Conservation (phyloP, 1,140 invertebrate species). For the Philotrypesis tridentata region DNA sequence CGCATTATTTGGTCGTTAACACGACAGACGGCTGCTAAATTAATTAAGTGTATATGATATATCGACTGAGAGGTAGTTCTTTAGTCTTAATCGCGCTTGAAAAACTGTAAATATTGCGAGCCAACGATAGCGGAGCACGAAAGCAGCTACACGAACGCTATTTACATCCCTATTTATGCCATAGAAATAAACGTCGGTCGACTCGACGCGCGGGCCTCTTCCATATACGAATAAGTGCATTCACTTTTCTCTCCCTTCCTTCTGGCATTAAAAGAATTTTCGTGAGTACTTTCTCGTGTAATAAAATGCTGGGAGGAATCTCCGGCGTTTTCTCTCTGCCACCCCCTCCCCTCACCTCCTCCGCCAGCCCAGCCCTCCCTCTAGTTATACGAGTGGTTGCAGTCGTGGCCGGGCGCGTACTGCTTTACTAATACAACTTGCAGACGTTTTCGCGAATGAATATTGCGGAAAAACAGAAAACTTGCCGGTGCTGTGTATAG, state of each 20-base stretch:
- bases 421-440: background rate
- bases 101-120: background rate
- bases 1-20: too few relatives aligned
- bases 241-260: background rate
- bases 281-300: background rate
- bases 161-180: background rate
- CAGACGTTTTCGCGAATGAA: background rate
- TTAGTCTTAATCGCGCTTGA: background rate
- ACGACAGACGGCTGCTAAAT: background rate
- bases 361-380: background rate
- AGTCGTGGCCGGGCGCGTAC: background rate
- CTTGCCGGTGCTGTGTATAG: too few relatives aligned
- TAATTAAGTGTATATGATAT: background rate
- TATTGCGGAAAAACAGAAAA: background rate
- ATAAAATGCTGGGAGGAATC: background rate
- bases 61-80: background rate
- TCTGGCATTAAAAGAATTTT: background rate
- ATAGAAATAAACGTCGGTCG: background rate
- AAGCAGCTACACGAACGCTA: background rate
- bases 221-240: background rate
- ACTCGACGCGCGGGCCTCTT: background rate
- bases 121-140: background rate
- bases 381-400: background rate
- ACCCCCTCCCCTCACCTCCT: background rate
- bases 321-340: background rate